Base-by-base conservation (phyloP, 2,888 invertebrate species). In the Drosophila neotestacea region DNA sequence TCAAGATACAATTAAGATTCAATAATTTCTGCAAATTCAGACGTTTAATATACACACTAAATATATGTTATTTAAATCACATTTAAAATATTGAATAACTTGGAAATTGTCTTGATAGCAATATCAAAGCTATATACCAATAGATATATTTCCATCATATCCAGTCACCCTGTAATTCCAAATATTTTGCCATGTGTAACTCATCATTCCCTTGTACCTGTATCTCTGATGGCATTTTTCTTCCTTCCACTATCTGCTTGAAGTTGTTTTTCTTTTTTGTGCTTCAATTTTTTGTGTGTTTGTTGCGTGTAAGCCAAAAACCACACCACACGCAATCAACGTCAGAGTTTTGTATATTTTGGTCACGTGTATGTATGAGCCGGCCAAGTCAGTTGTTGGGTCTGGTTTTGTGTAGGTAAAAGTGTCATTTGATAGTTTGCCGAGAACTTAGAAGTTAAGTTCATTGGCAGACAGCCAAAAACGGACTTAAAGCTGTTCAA, bases 341-440 rank as follows among this genome's bases (percentile, higher is more conserved):
- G 79, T 88, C 70, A 69, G 67, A 64, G 64, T 79, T 79, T 83
- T 88, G 67, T 84, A 67, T 79, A 85, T 86, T 88, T 83, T 67
- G 73, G 84, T 85, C 85, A 88, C 85, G 85, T 85, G 73, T 74
- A 60, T 72, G 46, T 50, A 69, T 70, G 69, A 7, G 32, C 9
- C 62, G 58, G 64, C 32, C 22, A 32, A 11, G 36, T 28, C 52
- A 44, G 30, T 68, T 44, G 42, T 7, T 36, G 46, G 46, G 46
- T 46, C 27, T 56, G 13, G 36, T 56, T 28, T 44, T 60, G 64
- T 60, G 64, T 81, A 69, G 76, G 76, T 70, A 73, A 80, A 83
- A 86, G 81, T 85, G 84, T 71, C 86, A 83, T 80, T 81, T 74
- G 80, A 81, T 81, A 81, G 86, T 86, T 77, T 81, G 66, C 66